Percentiles rank a stretch among this genome's conserved stretches.
Conservation (phyloP, 2,113 vertebrate species). For the Cygnus atratus region DNA sequence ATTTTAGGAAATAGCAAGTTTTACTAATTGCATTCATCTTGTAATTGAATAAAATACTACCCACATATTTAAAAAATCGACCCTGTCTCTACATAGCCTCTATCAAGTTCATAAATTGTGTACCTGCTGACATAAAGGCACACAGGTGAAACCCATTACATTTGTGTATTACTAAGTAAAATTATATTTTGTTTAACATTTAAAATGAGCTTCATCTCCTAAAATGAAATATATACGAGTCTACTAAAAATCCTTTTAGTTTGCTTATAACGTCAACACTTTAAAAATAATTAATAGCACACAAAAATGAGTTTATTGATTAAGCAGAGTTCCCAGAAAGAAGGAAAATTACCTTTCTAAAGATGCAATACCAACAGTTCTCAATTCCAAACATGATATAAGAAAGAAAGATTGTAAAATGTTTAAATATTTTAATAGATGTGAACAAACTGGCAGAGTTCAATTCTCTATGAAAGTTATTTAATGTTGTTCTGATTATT, state of each 20-base stretch:
- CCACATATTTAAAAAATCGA: background rate
- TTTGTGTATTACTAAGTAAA: slow-evolving; percentile 24
- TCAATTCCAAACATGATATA: background rate
- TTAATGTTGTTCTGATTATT: background rate
- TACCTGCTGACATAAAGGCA: background rate
- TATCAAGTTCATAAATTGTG: slow-evolving; percentile 27
- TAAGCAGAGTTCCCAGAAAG: background rate
- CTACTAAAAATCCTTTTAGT: slow-evolving; percentile 10
- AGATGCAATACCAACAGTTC: background rate
- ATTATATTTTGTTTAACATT: slow-evolving; percentile 58
- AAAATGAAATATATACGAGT: slow-evolving; percentile 35
- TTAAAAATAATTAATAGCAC: slow-evolving; percentile 40
- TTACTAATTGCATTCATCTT: slow-evolving; percentile 24
- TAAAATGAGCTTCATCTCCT: slow-evolving; percentile 26
- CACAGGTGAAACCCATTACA: slow-evolving; percentile 36
- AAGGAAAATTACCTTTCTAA: background rate
- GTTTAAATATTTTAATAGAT: background rate
- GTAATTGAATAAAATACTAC: slow-evolving; percentile 27
- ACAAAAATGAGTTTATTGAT: slow-evolving; percentile 19
- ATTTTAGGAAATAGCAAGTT: slow-evolving; percentile 23
- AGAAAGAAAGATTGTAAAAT: background rate
- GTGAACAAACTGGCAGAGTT: background rate
- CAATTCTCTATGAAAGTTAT: background rate
- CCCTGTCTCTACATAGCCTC: background rate
- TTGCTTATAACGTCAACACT: slow-evolving; percentile 25